A percentile compares a stretch with the other conserved stretches of the same genome.
These are phyloP conservation scores for Punctoribates punctum DNA, from an alignment of 2,888 invertebrate genomes.

Conservation along the genomic window DNA sequence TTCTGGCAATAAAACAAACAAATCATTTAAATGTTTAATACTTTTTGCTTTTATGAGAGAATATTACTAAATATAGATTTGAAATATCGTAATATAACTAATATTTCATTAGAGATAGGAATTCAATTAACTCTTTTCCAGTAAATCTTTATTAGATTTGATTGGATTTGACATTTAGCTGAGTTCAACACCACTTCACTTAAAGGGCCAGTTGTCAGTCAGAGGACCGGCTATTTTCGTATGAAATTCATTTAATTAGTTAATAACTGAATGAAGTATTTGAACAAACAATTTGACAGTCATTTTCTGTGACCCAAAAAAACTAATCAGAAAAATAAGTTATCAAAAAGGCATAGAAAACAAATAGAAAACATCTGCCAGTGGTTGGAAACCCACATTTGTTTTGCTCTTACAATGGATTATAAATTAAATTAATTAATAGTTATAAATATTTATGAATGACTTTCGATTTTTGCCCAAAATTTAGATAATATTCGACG, in stretches of 20 bases:
- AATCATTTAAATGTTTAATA: too few relatives aligned
- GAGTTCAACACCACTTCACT: too few relatives aligned
- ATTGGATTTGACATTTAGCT: too few relatives aligned
- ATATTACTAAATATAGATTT: too few relatives aligned
- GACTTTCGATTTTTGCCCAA: background rate
- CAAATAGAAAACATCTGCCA: background rate
- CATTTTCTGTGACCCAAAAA: constrained; percentile 15
- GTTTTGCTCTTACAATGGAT: constrained; percentile 11
- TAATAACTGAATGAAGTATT: background rate
- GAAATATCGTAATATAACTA: too few relatives aligned
- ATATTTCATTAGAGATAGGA: too few relatives aligned
- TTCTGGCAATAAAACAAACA: too few relatives aligned
- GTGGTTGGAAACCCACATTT: background rate
- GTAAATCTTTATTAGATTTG: too few relatives aligned
- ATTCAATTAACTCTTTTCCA: too few relatives aligned
- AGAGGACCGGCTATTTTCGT: background rate
- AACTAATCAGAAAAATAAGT: background rate
- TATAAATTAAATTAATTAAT: constrained; percentile 1
- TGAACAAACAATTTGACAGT: background rate
- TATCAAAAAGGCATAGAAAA: background rate
- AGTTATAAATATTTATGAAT: constrained; percentile 9
- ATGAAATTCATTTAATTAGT: background rate
- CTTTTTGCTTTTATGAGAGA: too few relatives aligned
- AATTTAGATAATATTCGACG: constrained; percentile 62
- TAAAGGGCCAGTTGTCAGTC: background rate